phyloP scores from a whole-genome alignment of 2,113 vertebrate genomes.

The Chionodraco myersi region DNA sequence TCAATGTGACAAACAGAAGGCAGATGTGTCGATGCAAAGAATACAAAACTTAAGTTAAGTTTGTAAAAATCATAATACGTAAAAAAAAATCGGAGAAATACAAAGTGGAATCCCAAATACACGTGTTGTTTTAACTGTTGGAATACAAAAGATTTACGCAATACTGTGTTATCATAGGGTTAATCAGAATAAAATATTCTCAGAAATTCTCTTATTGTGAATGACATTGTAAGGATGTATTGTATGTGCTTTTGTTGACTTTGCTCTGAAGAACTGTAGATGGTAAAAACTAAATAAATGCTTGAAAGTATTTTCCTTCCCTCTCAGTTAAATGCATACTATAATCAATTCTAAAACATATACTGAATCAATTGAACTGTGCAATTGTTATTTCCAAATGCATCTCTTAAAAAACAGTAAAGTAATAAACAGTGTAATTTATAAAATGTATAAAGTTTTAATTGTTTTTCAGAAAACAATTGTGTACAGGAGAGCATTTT shows the following conservation, averaged over 20 bases:
- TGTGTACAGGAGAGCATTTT: not conserved
- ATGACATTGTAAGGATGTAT: not conserved
- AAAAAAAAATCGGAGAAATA: not conserved
- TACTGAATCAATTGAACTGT: conserved; percentile 10
- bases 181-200: not conserved
- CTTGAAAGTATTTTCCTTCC: not conserved
- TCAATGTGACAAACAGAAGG: conserved; percentile 3
- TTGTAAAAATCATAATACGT: not conserved
- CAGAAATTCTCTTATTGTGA: conserved; percentile 3
- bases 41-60: not conserved
- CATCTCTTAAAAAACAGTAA: not conserved
- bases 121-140: not conserved
- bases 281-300: not conserved
- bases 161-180: not conserved
- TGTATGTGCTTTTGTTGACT: too few relatives aligned
- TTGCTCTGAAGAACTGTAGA: too few relatives aligned
- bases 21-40: conserved; percentile 8
- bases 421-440: conserved; percentile 18
- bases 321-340: too few relatives aligned
- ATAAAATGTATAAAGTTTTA: conserved; percentile 6
- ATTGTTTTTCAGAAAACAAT: conserved; percentile 9
- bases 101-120: not conserved
- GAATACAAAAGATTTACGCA: conserved; percentile 3
- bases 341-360: too few relatives aligned
- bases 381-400: conserved; percentile 18